Base-by-base conservation (phyloP, 2,113 vertebrate species). In the Python bivittatus region DNA sequence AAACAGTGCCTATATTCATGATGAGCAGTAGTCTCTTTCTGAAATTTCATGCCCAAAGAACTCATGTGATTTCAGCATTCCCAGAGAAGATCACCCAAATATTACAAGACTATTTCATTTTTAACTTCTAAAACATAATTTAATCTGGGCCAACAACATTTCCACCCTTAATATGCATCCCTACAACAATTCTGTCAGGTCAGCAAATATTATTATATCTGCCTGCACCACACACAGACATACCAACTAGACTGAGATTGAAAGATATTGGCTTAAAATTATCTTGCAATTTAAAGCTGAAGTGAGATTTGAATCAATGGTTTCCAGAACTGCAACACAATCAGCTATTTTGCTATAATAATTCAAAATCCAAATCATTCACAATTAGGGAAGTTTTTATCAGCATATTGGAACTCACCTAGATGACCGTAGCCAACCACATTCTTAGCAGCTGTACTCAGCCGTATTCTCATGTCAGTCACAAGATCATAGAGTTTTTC, bases 381-480 rank as follows among this genome's bases (percentile, higher is more conserved):
- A 91, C 20, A 29, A 64, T 33, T 3, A 79, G n/a, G 60, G 1
- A 9, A 58, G 29, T 13, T 72, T 20, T 88, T 86, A 60, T 53
- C 60, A 52, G 0, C 84, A 48, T 60, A 10, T 11, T 88, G 85
- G 88, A 90, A 56, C 99, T 98, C 92, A 99, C 99, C 99, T 52
- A 99, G 91, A 91, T 99, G 99, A 88, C 99, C 99, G 0, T 99
- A 99, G 95, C 99, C 99, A 95, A 99, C 98, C 93, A 99, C 98
- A 0, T 94, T 98, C 96, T 97, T 98, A 91, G 98, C 99, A 0
- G 8, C 90, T 0, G 2, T 79, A 84, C 98, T 98, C 44, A 99
- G 97, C 3, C 97, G 98, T 92, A 93, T 79, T 27, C 98, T 98
- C 94, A 96, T 97, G 84, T 98, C 98, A 0, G 91, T 96, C 89